Base-by-base conservation (phyloP, 2,113 vertebrate genomes). In the Barnardius zonarius region DNA sequence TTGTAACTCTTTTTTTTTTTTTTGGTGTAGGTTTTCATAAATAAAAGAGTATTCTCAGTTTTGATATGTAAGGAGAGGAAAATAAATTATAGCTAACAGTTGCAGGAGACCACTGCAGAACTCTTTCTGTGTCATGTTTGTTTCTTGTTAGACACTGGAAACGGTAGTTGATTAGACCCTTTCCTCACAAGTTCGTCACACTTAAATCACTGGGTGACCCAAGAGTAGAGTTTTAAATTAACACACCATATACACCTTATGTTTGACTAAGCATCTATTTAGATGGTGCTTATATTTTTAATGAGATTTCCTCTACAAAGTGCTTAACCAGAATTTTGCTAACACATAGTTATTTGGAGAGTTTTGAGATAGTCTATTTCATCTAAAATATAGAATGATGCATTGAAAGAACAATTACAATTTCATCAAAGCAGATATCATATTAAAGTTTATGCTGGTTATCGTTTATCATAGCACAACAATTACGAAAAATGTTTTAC, bases 401-500 rank as follows among this genome's bases (percentile, higher is more conserved):
- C 55, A 49, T 86, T 2, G 5, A 63, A 89, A 79, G 68, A 84
- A 62, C 37, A 62, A 35, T 83, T 94, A 74, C 17, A 46, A 6
- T 85, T 92, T 75, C 39, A 90, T 93, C 61, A 79, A 64, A 81
- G 51, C 64, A 90, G 68, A 75, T 70, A 67, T 15, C 19, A 6
- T 75, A 64, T 83, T 86, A 41, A 76, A 89, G 73, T 90, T 96
- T 73, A 69, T 78, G 41, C 80, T 83, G 52, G 54, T 76, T 91
- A 49, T 88, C 49, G 86, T 54, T 94, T 94, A 89, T 85, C 69
- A 31, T 78, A 78, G 27, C 3, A 6, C 49, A 85, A 70, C 68
- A 91, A 83, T 94, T 93, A 61, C 11, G 13, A 84, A 80, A 79
- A 57, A 25, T 51, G 57, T 75, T 97, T 97, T 90, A 51, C 84